A percentile compares a stretch with the other conserved stretches of the same genome.
Conservation (phyloP, 1,140 invertebrate species). For the Theocolax elegans region DNA sequence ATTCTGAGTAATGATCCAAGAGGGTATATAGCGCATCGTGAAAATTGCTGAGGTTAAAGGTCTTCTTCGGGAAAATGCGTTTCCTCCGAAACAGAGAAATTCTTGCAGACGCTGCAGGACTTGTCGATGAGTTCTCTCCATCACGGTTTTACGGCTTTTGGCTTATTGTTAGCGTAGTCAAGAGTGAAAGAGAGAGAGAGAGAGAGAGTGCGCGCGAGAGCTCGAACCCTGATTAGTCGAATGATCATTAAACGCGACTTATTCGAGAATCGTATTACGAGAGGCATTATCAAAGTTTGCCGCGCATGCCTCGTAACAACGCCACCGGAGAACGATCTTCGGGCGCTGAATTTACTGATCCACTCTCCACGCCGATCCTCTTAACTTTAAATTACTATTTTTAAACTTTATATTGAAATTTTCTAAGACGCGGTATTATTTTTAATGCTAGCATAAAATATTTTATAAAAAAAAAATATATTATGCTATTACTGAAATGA, state of each 20-base stretch:
- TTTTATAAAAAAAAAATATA: too few relatives aligned
- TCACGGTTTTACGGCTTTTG: conserved; percentile 28
- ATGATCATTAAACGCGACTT: conserved; percentile 42
- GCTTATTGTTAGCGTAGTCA: conserved; percentile 23
- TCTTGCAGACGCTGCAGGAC: not conserved
- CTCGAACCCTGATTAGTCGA: conserved; percentile 41
- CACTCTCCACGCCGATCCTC: not conserved
- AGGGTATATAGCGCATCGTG: too few relatives aligned
- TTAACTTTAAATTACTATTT: conserved; percentile 19
- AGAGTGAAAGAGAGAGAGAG: not conserved
- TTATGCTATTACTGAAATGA: too few relatives aligned
- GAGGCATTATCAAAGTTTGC: conserved; percentile 22
- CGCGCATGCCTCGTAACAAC: not conserved
- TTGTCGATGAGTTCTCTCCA: not conserved
- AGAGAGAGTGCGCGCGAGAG: not conserved
- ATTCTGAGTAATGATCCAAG: too few relatives aligned
- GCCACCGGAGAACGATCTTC: not conserved
- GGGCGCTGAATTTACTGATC: conserved; percentile 2
- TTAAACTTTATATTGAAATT: too few relatives aligned
- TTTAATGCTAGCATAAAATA: too few relatives aligned
- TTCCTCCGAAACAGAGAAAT: conserved; percentile 4
- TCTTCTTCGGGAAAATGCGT: too few relatives aligned
- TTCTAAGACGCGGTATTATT: too few relatives aligned
- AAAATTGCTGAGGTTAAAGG: too few relatives aligned
- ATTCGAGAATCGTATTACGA: conserved; percentile 25